phyloP scores from a whole-genome alignment of 2,797 vertebrate genomes.

The Microctenopoma steveboyesi region DNA sequence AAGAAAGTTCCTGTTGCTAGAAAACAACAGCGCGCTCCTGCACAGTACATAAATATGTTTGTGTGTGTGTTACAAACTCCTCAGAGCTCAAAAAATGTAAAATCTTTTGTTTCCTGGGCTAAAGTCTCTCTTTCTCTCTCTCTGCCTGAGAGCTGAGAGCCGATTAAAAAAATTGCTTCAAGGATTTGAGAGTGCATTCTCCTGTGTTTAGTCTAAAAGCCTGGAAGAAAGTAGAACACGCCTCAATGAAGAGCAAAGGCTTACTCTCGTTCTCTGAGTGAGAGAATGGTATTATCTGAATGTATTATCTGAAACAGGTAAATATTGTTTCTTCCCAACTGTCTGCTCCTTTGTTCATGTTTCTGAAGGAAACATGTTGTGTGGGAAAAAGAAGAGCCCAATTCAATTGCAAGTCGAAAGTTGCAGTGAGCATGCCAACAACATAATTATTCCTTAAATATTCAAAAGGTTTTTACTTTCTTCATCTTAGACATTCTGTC shows the following conservation, averaged over 20 bases:
- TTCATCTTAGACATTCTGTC: neutral
- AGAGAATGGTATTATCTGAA: constrained; percentile 35
- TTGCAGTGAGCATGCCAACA: neutral
- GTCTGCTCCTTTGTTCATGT: constrained; percentile 39
- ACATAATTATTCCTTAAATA: neutral
- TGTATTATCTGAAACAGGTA: constrained; percentile 39
- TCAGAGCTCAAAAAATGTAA: constrained; percentile 58
- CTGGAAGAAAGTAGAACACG: constrained; percentile 55
- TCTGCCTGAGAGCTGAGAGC: constrained; percentile 46
- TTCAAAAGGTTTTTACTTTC: constrained; percentile 1
- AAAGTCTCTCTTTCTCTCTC: constrained; percentile 28
- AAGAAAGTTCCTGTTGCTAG: neutral
- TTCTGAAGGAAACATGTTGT: constrained; percentile 47
- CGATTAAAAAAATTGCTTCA: constrained; percentile 67
- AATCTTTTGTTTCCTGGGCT: constrained; percentile 68
- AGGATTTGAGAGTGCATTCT: constrained; percentile 66
- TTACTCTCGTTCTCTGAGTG: constrained; percentile 10
- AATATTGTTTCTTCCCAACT: constrained; percentile 32
- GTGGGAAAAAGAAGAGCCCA: constrained; percentile 22
- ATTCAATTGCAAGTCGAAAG: constrained; percentile 17
- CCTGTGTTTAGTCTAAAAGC: constrained; percentile 58
- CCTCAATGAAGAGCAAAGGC: constrained; percentile 29
- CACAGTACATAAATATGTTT: neutral
- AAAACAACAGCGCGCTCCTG: neutral
- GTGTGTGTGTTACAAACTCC: constrained; percentile 42